Evolutionary conservation across 2,888 invertebrate species (phyloP).

Genomic region (Aspidiotus rigidus): DNA sequence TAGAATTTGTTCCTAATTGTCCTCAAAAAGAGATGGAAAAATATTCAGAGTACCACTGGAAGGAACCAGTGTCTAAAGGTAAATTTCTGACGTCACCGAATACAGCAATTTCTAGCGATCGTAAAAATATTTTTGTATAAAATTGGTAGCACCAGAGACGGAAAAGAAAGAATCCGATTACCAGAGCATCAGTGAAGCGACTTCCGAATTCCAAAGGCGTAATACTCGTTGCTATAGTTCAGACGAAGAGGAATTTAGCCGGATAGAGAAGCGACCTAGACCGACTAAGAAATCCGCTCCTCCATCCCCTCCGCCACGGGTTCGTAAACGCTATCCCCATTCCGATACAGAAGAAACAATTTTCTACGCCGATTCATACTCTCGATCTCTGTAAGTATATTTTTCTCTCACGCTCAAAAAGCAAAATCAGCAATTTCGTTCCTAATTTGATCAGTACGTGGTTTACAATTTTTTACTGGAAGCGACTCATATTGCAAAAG

Average conservation of each 20-base stretch:
- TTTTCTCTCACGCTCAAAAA: neutral
- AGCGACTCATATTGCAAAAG: too few relatives aligned
- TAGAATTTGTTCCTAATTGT: neutral
- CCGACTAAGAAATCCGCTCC: slow-evolving; percentile 19
- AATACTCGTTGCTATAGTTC: slow-evolving; percentile 30
- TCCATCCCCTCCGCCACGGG: slow-evolving; percentile 15
- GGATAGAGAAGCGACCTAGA: slow-evolving; percentile 8
- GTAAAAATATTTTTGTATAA: too few relatives aligned
- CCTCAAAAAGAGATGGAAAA: slow-evolving; percentile 33
- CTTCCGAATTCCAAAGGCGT: slow-evolving; percentile 16
- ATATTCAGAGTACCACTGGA: slow-evolving; percentile 26
- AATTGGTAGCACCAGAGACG: neutral
- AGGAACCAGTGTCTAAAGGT: slow-evolving; percentile 26
- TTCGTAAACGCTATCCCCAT: slow-evolving; percentile 38
- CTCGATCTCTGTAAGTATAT: slow-evolving; percentile 19
- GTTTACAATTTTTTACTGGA: too few relatives aligned
- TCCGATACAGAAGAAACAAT: slow-evolving; percentile 41
- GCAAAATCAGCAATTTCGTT: too few relatives aligned
- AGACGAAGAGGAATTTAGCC: slow-evolving; percentile 22
- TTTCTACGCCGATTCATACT: slow-evolving; percentile 40
- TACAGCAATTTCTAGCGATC: too few relatives aligned
- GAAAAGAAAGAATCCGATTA: slow-evolving; percentile 33
- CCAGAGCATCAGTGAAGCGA: slow-evolving; percentile 31
- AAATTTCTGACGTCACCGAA: neutral
- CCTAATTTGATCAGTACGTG: too few relatives aligned